A percentile compares a stretch with the other conserved stretches of the same genome.
phyloP scores from a whole-genome alignment of 2,113 vertebrate genomes.

The Podarcis muralis region DNA sequence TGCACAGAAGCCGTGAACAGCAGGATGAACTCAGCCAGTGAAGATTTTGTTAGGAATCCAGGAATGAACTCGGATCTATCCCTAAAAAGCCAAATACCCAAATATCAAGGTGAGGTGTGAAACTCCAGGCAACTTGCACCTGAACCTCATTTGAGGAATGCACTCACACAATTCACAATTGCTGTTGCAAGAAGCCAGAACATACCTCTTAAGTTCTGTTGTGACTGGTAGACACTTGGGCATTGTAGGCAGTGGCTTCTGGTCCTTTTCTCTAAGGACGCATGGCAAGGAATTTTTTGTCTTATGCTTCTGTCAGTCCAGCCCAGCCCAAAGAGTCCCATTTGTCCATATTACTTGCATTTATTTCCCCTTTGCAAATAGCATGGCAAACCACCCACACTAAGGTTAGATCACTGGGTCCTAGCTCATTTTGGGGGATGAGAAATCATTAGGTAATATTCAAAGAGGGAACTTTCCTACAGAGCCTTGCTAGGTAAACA shows the following conservation, averaged over 20 bases:
- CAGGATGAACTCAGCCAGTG: not conserved
- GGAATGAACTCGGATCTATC: not conserved
- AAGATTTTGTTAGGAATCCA: not conserved
- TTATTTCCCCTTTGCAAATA: not conserved
- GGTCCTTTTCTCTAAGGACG: not conserved
- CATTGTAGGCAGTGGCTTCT: not conserved
- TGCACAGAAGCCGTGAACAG: not conserved
- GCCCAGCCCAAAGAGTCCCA: not conserved
- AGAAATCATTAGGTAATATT: not conserved
- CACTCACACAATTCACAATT: too few relatives aligned
- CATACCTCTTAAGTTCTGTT: not conserved
- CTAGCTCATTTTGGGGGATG: not conserved
- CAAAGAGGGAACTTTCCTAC: not conserved
- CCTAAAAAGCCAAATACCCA: not conserved
- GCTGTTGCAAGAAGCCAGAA: not conserved
- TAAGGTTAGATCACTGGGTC: not conserved
- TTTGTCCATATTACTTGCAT: not conserved
- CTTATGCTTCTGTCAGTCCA: not conserved
- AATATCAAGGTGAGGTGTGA: slow-evolving; percentile 1
- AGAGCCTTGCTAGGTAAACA: not conserved
- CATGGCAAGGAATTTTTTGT: not conserved
- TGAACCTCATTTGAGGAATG: not conserved
- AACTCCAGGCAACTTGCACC: not conserved
- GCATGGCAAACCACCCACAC: not conserved
- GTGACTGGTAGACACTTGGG: not conserved